Base-by-base conservation (phyloP, 2,888 invertebrate genomes). In the Agrenia bidenticulata region DNA sequence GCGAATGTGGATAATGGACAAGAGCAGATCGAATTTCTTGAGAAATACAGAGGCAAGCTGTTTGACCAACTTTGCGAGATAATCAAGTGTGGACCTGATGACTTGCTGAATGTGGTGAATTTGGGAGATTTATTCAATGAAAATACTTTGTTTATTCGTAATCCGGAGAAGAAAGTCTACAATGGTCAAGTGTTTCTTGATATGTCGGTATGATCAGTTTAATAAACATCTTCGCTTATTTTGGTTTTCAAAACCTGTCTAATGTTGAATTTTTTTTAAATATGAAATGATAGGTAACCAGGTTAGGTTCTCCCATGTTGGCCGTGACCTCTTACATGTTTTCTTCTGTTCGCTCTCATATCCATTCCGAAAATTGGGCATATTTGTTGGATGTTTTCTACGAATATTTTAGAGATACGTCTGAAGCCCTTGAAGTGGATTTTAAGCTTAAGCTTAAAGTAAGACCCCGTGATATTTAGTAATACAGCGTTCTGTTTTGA, bases 91-190 rank as follows among this genome's bases (percentile, higher is more conserved):
- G 23, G 53, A 39, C 41, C 32, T 42, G 42, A 54, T 15, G 27
- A 55, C 0, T 37, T 54, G 32, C 49, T 45, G 23, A 45, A 7
- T 9, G 42, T 49, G n/a, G 19, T 64, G 1, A 49, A 37, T 32
- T 60, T 60, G 51, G 64, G 64, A 4, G 60, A 64, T 27, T 2
- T 64, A n/a, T 60, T 54, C 60, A 49, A 26, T 49, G 45, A 26
- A 26, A 64, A 64, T 26, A 24, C 59, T 1, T n/a, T 64, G 11
- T 59, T 64, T 45, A 49, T 45, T 42, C 9, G 15, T 1, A 24
- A 64, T 49, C 23, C 17, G 27, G 55, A 32, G 27, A 56, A 57
- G 21, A 37, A 57, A 21, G 13, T 13, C 5, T 57, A 57, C 19
- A 9, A 27, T 17, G 41, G 21, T 21, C 19, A 27, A 17, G 19